A percentile compares a stretch with the other conserved stretches of the same genome.
Evolutionary conservation across 30 jellyfish, hydroid and myxozoan genomes (phyloP).

Genomic region (Nemopilema nomurai): DNA sequence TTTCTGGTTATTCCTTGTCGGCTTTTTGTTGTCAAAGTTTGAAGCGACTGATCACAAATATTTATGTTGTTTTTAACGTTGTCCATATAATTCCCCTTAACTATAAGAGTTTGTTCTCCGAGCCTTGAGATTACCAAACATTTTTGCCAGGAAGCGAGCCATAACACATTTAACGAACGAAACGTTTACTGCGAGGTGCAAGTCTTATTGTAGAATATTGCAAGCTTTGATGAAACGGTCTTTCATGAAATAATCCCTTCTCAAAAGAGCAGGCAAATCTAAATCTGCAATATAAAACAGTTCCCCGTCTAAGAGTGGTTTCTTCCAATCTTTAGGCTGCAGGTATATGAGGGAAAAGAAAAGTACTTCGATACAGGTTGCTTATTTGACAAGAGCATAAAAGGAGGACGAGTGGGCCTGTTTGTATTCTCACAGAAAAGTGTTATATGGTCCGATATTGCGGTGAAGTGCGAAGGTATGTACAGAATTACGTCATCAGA

Average conservation of each 20-base stretch:
- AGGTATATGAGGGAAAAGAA: constrained; percentile 66
- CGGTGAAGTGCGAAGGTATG: constrained; percentile 83
- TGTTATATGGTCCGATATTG: constrained; percentile 79
- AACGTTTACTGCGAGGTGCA: too few species aligned
- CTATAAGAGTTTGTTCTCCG: too few species aligned
- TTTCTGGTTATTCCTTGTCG: too few species aligned
- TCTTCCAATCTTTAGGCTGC: constrained; percentile 37
- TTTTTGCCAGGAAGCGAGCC: too few species aligned
- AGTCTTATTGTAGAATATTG: too few species aligned
- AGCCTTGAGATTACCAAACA: too few species aligned
- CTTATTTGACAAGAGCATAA: constrained; percentile 58
- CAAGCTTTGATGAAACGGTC: too few species aligned
- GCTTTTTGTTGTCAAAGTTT: too few species aligned
- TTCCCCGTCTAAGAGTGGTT: not conserved
- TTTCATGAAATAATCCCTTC: not conserved
- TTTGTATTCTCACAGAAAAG: constrained; percentile 77
- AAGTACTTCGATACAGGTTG: constrained; percentile 77
- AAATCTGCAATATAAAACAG: not conserved
- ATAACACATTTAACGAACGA: too few species aligned
- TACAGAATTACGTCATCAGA: not conserved
- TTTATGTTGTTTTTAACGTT: too few species aligned
- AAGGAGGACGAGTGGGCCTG: constrained; percentile 88
- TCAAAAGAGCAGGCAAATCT: not conserved
- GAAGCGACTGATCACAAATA: too few species aligned
- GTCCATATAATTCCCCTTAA: too few species aligned